A percentile compares a stretch with the other conserved stretches of the same genome.
These are phyloP conservation scores for Callosobruchus maculatus DNA, from an alignment of 2,888 invertebrate genomes.

Conservation along the genomic window DNA sequence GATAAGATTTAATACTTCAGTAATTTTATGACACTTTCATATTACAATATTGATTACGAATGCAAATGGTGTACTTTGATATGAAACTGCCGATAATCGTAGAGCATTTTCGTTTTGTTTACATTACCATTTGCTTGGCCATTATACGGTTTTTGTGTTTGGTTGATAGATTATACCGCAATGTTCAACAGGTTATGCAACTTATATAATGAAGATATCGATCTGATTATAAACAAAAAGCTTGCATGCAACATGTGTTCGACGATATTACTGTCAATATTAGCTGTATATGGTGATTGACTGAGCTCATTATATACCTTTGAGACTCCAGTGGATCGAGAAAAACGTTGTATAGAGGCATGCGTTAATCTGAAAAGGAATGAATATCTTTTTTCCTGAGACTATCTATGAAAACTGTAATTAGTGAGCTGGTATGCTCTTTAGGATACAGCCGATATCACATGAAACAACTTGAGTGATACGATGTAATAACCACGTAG, in stretches of 20 bases:
- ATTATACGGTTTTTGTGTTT: neutral
- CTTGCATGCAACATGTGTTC: neutral
- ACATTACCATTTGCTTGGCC: neutral
- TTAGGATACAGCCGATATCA: too few species aligned
- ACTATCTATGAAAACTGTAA: too few species aligned
- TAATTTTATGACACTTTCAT: neutral
- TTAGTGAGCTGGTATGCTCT: too few species aligned
- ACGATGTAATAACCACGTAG: too few species aligned
- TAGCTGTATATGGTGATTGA: neutral
- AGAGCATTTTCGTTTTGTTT: neutral
- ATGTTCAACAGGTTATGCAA: neutral
- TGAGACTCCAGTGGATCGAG: too few species aligned
- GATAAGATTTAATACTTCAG: neutral
- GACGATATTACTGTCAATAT: neutral
- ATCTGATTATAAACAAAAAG: neutral
- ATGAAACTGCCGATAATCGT: neutral
- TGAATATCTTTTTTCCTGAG: too few species aligned
- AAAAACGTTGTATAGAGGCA: too few species aligned
- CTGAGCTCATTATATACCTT: neutral
- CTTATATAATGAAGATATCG: neutral
- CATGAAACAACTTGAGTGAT: too few species aligned
- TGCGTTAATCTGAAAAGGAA: too few species aligned
- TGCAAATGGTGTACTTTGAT: neutral
- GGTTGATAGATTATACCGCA: neutral
- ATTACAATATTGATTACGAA: neutral